phyloP scores from a whole-genome alignment of 2,797 vertebrate genomes.

The Oceanodroma leucorhoa region DNA sequence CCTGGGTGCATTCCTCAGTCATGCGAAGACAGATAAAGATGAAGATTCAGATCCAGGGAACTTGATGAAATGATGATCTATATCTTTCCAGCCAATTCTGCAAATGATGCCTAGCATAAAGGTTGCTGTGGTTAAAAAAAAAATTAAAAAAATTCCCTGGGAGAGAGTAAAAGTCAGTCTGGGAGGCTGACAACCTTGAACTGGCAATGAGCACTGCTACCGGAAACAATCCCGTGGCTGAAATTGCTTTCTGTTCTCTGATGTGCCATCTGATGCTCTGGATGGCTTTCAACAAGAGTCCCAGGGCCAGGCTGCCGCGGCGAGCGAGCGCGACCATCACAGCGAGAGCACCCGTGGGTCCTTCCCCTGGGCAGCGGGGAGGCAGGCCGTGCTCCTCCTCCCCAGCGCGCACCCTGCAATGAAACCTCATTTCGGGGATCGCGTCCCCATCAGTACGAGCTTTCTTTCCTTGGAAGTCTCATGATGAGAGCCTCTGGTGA shows the following conservation, averaged over 20 bases:
- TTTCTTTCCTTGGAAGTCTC: background rate
- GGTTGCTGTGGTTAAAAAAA: background rate
- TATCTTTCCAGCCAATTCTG: background rate
- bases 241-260: background rate
- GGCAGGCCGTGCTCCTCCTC: background rate
- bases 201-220: background rate
- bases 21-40: background rate
- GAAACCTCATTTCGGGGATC: background rate
- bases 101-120: background rate
- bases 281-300: background rate
- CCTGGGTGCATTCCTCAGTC: background rate
- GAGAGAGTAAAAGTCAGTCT: background rate
- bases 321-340: rapidly evolving
- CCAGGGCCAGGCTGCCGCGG: background rate
- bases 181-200: background rate
- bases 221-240: background rate
- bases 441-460: rapidly evolving
- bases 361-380: background rate
- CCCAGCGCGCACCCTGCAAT: rapidly evolving
- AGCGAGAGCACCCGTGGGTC: rapidly evolving
- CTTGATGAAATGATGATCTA: background rate
- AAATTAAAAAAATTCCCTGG: background rate
- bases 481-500: background rate
- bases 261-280: conserved; percentile 15
- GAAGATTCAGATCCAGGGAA: background rate